Conservation (phyloP, 2,888 invertebrate genomes). For the Ptychoptera contaminata region DNA sequence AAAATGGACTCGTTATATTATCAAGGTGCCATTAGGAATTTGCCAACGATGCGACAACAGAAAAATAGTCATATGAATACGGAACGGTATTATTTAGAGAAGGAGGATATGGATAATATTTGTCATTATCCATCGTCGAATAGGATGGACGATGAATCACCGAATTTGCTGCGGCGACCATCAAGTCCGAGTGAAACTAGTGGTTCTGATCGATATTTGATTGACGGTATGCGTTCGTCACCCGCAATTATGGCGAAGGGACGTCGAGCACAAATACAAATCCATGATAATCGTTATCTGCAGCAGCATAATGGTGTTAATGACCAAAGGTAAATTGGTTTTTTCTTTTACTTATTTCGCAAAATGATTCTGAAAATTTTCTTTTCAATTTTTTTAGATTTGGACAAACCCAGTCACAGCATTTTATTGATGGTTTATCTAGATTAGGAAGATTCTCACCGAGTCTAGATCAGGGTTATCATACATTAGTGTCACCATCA, state of each 20-base stretch:
- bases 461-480: slow-evolving; percentile 66
- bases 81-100: slow-evolving; percentile 28
- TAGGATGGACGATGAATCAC: slow-evolving; percentile 1
- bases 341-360: too few species aligned
- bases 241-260: slow-evolving; percentile 18
- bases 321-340: too few species aligned
- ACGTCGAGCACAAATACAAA: not conserved
- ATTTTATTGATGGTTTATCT: slow-evolving; percentile 25
- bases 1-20: slow-evolving; percentile 30
- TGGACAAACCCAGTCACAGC: slow-evolving; percentile 14
- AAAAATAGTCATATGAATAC: slow-evolving; percentile 13
- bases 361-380: too few species aligned
- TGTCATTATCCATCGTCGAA: slow-evolving; percentile 3
- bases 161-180: slow-evolving; percentile 18
- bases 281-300: slow-evolving; percentile 2
- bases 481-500: slow-evolving; percentile 51
- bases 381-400: too few species aligned
- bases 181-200: slow-evolving; percentile 32
- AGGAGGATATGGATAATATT: slow-evolving; percentile 20
- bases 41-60: slow-evolving; percentile 14
- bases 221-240: slow-evolving; percentile 25
- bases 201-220: slow-evolving; percentile 28
- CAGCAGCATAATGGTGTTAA: not conserved
- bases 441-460: slow-evolving; percentile 39
- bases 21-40: slow-evolving; percentile 25